Percentiles rank a stretch among this genome's conserved stretches.
Conservation (phyloP, 2,888 invertebrate species). For the Hetaerina titia region DNA sequence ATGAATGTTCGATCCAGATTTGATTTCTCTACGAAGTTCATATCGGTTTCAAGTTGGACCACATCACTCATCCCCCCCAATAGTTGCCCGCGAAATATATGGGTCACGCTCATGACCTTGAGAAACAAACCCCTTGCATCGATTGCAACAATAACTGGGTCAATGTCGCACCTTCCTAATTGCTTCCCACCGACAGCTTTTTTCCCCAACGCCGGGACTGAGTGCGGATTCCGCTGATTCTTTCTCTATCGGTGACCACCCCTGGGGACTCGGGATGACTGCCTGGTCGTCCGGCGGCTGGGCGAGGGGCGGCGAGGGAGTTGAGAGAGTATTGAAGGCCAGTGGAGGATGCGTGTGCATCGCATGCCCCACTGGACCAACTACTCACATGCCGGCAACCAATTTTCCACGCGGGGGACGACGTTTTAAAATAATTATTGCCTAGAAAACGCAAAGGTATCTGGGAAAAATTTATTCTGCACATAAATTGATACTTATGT, state of each 20-base stretch:
- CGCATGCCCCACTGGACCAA: too few relatives aligned
- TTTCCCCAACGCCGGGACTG: not conserved
- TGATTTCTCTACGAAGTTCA: too few relatives aligned
- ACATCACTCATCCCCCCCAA: not conserved
- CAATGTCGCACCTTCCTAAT: not conserved
- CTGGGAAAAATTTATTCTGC: too few relatives aligned
- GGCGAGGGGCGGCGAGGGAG: too few relatives aligned
- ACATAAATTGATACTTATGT: too few relatives aligned
- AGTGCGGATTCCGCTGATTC: not conserved
- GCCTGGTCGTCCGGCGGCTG: not conserved
- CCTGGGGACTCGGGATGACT: not conserved
- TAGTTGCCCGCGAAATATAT: not conserved
- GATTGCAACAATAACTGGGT: constrained; percentile 13
- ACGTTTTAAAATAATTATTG: too few relatives aligned
- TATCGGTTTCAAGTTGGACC: not conserved
- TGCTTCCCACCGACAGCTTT: not conserved
- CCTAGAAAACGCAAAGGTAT: too few relatives aligned
- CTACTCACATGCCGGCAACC: too few relatives aligned
- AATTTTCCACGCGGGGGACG: too few relatives aligned
- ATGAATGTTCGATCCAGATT: too few relatives aligned
- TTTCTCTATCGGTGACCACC: not conserved
- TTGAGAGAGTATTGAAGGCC: too few relatives aligned
- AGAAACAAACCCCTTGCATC: not conserved
- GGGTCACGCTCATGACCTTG: not conserved
- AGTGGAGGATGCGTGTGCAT: too few relatives aligned